Percentiles rank a stretch among this genome's conserved stretches.
Conservation (phyloP, 2,113 vertebrate species). For the Columba livia region DNA sequence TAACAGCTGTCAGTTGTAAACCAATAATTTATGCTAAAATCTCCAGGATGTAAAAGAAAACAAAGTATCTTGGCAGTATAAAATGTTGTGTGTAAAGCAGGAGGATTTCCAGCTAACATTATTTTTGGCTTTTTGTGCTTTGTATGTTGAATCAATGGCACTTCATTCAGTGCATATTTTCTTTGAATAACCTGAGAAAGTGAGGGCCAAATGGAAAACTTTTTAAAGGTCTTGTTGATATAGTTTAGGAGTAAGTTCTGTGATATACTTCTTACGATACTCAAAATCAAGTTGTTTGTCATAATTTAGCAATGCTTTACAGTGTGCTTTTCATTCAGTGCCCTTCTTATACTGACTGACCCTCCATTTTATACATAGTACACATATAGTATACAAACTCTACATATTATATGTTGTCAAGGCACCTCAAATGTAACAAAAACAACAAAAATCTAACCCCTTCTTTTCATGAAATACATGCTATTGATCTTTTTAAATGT, state of each 20-base stretch:
- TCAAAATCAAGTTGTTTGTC: slow-evolving; percentile 14
- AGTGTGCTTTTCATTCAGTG: not conserved
- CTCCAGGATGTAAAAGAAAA: not conserved
- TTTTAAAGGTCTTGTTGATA: not conserved
- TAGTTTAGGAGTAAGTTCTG: not conserved
- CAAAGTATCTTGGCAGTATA: not conserved
- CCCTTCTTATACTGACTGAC: not conserved
- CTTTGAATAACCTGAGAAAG: slow-evolving; percentile 17
- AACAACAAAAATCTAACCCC: not conserved
- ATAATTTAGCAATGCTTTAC: not conserved
- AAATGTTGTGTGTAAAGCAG: not conserved
- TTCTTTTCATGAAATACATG: not conserved
- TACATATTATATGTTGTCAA: not conserved
- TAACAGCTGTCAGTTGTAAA: not conserved
- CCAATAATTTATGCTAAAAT: not conserved
- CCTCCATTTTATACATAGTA: not conserved
- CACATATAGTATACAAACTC: not conserved
- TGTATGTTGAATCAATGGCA: not conserved
- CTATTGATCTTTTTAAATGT: not conserved
- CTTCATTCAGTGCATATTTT: slow-evolving; percentile 3
- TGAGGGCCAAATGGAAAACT: not conserved
- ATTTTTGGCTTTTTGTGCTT: slow-evolving; percentile 15
- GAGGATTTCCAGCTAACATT: not conserved
- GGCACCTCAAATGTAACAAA: not conserved
- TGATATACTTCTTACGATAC: not conserved